phyloP scores from a whole-genome alignment of 2,888 invertebrate species.

The Limulus polyphemus region DNA sequence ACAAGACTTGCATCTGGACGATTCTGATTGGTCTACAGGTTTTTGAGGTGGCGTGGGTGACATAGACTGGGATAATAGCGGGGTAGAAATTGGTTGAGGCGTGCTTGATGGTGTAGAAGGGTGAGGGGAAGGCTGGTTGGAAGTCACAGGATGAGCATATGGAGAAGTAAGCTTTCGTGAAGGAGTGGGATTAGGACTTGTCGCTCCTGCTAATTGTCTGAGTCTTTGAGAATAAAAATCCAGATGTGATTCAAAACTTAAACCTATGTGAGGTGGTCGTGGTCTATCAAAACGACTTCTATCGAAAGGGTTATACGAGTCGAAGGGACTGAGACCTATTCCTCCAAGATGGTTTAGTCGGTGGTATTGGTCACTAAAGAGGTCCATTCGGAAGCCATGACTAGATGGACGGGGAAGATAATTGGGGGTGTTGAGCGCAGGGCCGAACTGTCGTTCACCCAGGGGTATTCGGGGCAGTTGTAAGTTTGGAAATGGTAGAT shows the following conservation, averaged over 20 bases:
- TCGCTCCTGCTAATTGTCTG: constrained; percentile 80
- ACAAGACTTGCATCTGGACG: constrained; percentile 48
- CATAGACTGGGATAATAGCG: constrained; percentile 2
- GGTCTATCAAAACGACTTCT: constrained; percentile 48
- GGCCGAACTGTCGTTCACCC: constrained; percentile 40
- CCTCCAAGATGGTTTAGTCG: constrained; percentile 39
- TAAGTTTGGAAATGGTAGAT: constrained; percentile 6
- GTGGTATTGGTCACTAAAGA: constrained; percentile 61
- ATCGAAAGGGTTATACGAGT: constrained; percentile 28
- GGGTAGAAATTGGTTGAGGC: constrained; percentile 10
- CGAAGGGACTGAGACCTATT: constrained; percentile 27
- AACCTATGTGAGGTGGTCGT: constrained; percentile 52
- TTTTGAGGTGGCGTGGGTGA: no score
- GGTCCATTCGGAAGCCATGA: constrained; percentile 52
- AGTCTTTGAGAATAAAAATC: constrained; percentile 99
- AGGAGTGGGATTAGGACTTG: constrained; percentile 39
- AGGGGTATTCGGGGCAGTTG: constrained; percentile 57
- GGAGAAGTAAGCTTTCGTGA: no score
- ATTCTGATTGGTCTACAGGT: constrained; percentile 19
- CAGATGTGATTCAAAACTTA: constrained; percentile 39
- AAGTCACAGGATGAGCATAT: no score
- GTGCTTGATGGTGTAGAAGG: constrained; percentile 24
- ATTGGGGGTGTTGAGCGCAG: constrained; percentile 30
- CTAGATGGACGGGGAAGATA: constrained; percentile 58
- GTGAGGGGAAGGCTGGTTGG: neutral